Base-by-base conservation (phyloP, 1,140 invertebrate species). In the Halyomorpha halys region DNA sequence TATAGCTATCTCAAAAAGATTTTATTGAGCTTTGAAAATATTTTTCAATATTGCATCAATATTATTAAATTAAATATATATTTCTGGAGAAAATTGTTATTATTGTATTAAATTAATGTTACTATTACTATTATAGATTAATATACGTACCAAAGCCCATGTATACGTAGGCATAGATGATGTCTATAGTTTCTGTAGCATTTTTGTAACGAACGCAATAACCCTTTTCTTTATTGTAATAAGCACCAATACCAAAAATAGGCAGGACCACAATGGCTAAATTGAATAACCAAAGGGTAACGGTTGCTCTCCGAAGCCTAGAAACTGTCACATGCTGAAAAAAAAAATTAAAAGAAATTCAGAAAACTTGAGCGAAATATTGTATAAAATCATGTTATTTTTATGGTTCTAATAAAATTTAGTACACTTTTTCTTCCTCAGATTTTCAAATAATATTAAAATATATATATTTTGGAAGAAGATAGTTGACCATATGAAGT, bases 261-360 rank as follows among this genome's bases (percentile, higher is more conserved):
- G 89, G 89, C 47, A 87, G 74, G 72, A 84, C 88, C 0, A 86
- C 88, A 25, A 91, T 74, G 30, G 84, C 68, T 4, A 86, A 75
- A 9, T 85, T 86, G 63, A 81, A 78, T 61, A 81, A 69, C 83
- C 90, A 87, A 60, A 90, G 79, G 15, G 76, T 75, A 64, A 87
- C 74, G 71, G 91, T 83, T 66, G 81, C 81, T 65, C 81, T 82
- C 63, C 85, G 82, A 68, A 92, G 83, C 66, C 87, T 74, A 69
- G 82, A 81, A 75, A 87, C 87, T 65, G 89, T 91, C 68, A 92
- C 85, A 75, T 87, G 83, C 87, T 90, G 78, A 49, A 80, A 60
- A 5, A 18, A 18, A 49, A 49, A 30, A 30, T n/a, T n/a, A n/a
- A n/a, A n/a, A n/a, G n/a, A n/a, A n/a, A n/a, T n/a, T n/a, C n/a